phyloP scores from a whole-genome alignment of 2,797 vertebrate species.

The Adelosebastes latens region DNA sequence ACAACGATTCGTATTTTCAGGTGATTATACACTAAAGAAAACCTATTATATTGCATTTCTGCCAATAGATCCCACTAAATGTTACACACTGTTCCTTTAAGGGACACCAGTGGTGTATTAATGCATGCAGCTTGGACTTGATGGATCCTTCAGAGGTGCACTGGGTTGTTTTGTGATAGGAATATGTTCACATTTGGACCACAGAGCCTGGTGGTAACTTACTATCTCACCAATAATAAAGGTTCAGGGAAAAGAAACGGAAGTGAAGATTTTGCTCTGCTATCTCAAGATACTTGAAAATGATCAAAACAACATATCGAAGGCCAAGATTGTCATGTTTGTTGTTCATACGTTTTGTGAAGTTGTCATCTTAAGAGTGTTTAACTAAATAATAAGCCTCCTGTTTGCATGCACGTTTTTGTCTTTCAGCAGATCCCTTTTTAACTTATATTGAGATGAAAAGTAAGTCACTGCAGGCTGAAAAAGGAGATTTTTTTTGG shows the following conservation, averaged over 20 bases:
- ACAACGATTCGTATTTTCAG: no score
- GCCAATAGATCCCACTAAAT: no score
- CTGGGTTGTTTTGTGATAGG: not conserved
- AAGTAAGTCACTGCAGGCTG: not conserved
- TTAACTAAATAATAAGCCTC: slow-evolving; percentile 23
- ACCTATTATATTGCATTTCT: no score
- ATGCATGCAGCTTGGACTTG: not conserved
- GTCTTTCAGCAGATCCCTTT: slow-evolving; percentile 28
- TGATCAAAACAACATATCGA: slow-evolving; percentile 55
- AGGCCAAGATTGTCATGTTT: slow-evolving; percentile 31
- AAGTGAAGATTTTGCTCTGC: slow-evolving; percentile 26
- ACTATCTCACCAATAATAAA: slow-evolving; percentile 4
- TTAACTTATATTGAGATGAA: not conserved
- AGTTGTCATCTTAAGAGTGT: slow-evolving; percentile 39
- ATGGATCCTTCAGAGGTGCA: not conserved
- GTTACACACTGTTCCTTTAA: not conserved
- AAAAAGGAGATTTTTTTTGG: not conserved
- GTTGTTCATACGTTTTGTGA: slow-evolving; percentile 10
- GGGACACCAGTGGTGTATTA: slow-evolving; percentile 4
- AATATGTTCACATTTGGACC: slow-evolving; percentile 9
- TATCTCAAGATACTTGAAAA: slow-evolving; percentile 72
- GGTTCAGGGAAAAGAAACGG: slow-evolving; percentile 15
- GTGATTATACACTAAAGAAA: no score
- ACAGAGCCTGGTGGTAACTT: not conserved
- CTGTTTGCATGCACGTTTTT: slow-evolving; percentile 53